These are phyloP conservation scores for Tapirus terrestris DNA, from an alignment of 2,113 vertebrate genomes.

Conservation along the genomic window DNA sequence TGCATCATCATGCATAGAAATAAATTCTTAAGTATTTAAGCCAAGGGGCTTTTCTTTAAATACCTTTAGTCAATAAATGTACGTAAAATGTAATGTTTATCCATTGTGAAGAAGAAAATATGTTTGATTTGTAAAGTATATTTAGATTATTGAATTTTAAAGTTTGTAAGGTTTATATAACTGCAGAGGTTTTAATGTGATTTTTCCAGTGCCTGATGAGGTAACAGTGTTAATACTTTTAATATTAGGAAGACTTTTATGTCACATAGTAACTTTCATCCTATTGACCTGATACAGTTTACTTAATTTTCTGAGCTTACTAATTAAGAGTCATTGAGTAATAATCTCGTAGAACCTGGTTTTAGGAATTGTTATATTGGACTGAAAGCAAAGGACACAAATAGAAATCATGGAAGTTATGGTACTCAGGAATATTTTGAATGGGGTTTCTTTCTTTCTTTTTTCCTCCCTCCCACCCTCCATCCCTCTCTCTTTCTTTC, in stretches of 20 bases:
- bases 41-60: neutral
- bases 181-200: neutral
- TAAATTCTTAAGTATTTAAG: constrained; percentile 37
- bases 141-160: constrained; percentile 53
- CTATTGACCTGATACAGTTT: constrained; percentile 22
- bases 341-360: neutral
- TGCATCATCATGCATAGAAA: neutral
- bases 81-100: neutral
- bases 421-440: neutral
- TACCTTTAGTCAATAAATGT: constrained; percentile 6
- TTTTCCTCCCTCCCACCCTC: neutral
- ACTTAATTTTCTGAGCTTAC: constrained; percentile 14
- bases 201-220: constrained; percentile 29
- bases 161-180: constrained; percentile 1
- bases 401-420: neutral
- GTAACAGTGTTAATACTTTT: constrained; percentile 9
- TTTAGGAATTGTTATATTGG: constrained; percentile 21
- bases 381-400: neutral
- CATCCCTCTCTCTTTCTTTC: no score
- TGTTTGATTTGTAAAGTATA: constrained; percentile 20
- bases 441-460: neutral
- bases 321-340: constrained; percentile 44
- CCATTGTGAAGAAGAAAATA: neutral
- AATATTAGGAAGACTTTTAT: constrained; percentile 37
- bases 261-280: constrained; percentile 20